Evolutionary conservation across 2,888 invertebrate genomes (phyloP).

Genomic region (Tetranychus piercei): DNA sequence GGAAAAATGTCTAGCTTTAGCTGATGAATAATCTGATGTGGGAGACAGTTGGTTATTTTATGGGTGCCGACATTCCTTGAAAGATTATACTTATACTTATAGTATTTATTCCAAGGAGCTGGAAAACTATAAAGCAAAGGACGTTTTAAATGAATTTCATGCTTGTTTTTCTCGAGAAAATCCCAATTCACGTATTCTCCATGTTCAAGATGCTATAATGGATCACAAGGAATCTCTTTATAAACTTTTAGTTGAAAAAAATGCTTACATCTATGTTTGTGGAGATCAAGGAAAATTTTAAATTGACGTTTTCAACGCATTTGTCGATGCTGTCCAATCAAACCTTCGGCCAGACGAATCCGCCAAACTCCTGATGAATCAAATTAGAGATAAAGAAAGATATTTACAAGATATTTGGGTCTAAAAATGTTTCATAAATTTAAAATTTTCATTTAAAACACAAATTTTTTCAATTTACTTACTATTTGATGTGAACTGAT

Average conservation of each 20-base stretch:
- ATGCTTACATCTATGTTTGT: conserved; percentile 45
- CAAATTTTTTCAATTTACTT: no score
- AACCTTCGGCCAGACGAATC: no score
- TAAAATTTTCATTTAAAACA: no score
- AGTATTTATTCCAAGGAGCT: neutral
- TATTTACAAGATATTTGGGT: conserved; percentile 47
- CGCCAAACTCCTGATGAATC: no score
- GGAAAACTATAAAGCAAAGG: neutral
- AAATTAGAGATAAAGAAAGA: conserved; percentile 34
- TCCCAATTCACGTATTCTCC: no score
- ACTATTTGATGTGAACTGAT: no score
- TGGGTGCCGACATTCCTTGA: neutral
- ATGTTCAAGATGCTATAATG: conserved; percentile 30
- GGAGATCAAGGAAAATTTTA: conserved; percentile 57
- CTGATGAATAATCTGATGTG: neutral
- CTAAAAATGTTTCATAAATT: conserved; percentile 29
- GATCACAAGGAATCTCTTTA: conserved; percentile 40
- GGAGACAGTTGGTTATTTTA: conserved; percentile 16
- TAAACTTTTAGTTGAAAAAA: conserved; percentile 34
- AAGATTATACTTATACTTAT: no score
- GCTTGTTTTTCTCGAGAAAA: no score
- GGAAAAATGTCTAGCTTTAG: conserved; percentile 44
- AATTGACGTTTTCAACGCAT: conserved; percentile 43
- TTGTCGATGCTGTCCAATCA: conserved; percentile 39
- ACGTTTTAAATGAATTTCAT: no score